Base-by-base conservation (phyloP, 2,888 invertebrate genomes). In the Polietes domitor region DNA sequence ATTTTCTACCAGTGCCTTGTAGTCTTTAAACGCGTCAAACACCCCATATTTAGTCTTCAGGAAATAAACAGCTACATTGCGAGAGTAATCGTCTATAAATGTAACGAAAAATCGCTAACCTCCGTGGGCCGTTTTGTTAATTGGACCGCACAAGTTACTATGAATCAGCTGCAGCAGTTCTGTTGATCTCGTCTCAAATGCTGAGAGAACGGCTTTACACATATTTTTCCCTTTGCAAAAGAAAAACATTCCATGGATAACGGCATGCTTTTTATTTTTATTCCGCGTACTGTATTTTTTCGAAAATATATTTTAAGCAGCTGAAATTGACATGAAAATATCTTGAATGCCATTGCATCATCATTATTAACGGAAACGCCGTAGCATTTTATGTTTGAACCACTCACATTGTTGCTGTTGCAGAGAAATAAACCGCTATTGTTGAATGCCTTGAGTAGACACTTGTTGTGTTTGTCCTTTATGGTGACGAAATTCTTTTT, bases 171-270 rank as follows among this genome's bases (percentile, higher is more conserved):
- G 55, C 9, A 55, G 21, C 7, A 21, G 21, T 12, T 55, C 55
- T 55, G 3, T 55, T 12, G 55, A 12, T 19, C 24, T 3, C 3
- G 19, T 55, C n/a, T 47, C 47, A 9, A 12, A 47, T 47, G 47
- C 47, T 47, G 47, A 47, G 47, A 12, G 47, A 47, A 47, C n/a
- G 47, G 63, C 21, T 79, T 76, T 24, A 26, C 65, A 28, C 74
- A 68, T 26, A 77, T 77, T 68, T 85, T 83, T 15, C 83, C 73
- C 63, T 77, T 83, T 0, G 73, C 78, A 63, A 86, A 81, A 0
- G 77, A 80, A 50, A 76, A 53, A 21, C 80, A 83, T 65, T 83
- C 70, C 17, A 71, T 47, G 10, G 2, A 0, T 47, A 32, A 10
- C 24, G 47, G 24, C 70, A 32, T 12, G 70, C 28, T 28, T 70